Evolutionary conservation across 2,888 invertebrate species (phyloP), one percentile per base, ranked within the genome.

Genomic region (Pseudococcus viburni): DNA sequence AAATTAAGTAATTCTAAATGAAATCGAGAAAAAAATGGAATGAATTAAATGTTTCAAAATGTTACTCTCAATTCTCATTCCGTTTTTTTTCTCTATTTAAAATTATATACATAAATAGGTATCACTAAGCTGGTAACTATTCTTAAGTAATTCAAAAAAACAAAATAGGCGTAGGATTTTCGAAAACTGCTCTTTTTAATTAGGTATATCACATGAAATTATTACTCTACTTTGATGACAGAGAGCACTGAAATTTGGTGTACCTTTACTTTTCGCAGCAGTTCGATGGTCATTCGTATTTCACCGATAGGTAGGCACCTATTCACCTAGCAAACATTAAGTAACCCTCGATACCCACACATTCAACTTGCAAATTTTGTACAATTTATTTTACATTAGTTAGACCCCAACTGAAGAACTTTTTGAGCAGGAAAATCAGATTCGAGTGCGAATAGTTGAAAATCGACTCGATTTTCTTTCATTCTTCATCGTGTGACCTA

Each of bases 71-170:
- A 17, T 42, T 64, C 22, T 64, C 59, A 17, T n/a, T 59, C n/a
- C n/a, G 22, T 11, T 9, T 64, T 64, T 12, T 22, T 59, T 17
- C n/a, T 42, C 42, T 42, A 8, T 42, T 42, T 7, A 42, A 42
- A 42, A 42, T 42, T 8, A 8, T 42, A 42, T 42, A 42, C 42
- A 42, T 42, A 9, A 8, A 42, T 42, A 6, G 42, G 42, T 42
- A 64, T 64, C 22, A 64, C 22, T 64, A 22, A 22, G 64, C 22
- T 64, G 64, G 64, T 64, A 64, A 64, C 64, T 64, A 64, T 22
- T 22, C 22, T 64, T 64, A 59, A 59, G n/a, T 64, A 19, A 64
- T 22, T 64, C 22, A 64, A 59, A 7, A 19, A 59, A 22, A 22
- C 19, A 7, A 64, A 64, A 64, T 12, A 64, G 9, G 7, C 11